Evolutionary conservation across 2,888 invertebrate species (phyloP).

Genomic region (Anthoptus insignis): DNA sequence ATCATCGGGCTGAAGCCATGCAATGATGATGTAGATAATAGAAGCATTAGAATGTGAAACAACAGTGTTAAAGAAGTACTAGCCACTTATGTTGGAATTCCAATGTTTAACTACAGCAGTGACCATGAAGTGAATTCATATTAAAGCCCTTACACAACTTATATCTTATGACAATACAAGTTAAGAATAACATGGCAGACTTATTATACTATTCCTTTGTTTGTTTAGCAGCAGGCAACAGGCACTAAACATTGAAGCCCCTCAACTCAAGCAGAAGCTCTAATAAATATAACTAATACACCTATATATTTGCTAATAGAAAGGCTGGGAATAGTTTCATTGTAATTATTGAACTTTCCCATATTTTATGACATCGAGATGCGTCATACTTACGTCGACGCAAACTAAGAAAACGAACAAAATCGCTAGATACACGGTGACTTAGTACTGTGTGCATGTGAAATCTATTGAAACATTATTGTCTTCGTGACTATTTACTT

Average conservation of each 20-base stretch:
- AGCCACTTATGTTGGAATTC: too few species aligned
- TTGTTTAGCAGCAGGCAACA: conserved; percentile 9
- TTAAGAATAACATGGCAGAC: not conserved
- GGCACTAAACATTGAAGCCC: not conserved
- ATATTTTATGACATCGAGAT: conserved; percentile 62
- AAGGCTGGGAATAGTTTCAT: conserved; percentile 6
- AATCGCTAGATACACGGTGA: conserved; percentile 13
- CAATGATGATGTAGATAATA: too few species aligned
- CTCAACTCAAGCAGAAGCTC: not conserved
- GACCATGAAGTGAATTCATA: too few species aligned
- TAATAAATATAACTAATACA: not conserved
- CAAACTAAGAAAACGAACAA: conserved; percentile 27
- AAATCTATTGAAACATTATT: conserved; percentile 24
- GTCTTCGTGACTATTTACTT: conserved; percentile 23
- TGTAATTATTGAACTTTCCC: conserved; percentile 57
- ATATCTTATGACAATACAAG: conserved; percentile 10
- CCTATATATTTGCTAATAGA: not conserved
- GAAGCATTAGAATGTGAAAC: too few species aligned
- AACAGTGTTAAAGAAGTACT: too few species aligned
- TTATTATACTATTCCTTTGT: conserved; percentile 12
- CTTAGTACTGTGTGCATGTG: conserved; percentile 19
- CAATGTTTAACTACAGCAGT: too few species aligned
- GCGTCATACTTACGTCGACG: conserved; percentile 65
- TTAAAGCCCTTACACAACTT: too few species aligned
- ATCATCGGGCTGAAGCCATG: too few species aligned